Percentiles rank a stretch among this genome's conserved stretches.
Conservation (phyloP, 1,140 invertebrate genomes). For the Anastrepha obliqua region DNA sequence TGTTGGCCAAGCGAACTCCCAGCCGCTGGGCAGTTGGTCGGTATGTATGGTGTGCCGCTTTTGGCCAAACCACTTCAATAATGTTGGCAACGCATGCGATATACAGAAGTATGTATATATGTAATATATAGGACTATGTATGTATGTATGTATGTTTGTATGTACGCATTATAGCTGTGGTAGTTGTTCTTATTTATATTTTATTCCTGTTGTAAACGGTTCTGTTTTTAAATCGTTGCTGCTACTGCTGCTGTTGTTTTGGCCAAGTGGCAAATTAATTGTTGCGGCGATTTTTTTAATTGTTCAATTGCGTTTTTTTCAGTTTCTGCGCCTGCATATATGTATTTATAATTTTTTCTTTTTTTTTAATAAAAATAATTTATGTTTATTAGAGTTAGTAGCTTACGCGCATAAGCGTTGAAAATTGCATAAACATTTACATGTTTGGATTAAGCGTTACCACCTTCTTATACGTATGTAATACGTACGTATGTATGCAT, state of each 20-base stretch:
- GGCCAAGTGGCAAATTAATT: not conserved
- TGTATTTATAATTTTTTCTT: too few relatives aligned
- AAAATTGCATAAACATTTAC: too few relatives aligned
- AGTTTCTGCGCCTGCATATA: not conserved
- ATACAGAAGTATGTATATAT: not conserved
- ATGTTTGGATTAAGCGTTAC: too few relatives aligned
- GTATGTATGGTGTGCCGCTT: not conserved
- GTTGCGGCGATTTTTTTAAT: not conserved
- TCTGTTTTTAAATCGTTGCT: constrained; percentile 4
- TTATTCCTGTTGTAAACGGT: not conserved
- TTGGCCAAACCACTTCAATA: not conserved
- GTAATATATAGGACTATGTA: not conserved
- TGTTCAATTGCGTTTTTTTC: not conserved
- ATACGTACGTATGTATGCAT: too few relatives aligned
- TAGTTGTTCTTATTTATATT: not conserved
- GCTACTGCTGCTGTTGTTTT: constrained; percentile 16
- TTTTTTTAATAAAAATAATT: too few relatives aligned
- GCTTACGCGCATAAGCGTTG: too few relatives aligned
- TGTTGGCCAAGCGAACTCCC: constrained; percentile 25
- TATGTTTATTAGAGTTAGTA: too few relatives aligned
- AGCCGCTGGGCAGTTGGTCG: constrained; percentile 24
- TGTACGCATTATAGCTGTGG: not conserved
- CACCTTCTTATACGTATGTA: too few relatives aligned
- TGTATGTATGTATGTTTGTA: too few relatives aligned
- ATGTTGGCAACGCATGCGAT: not conserved